A percentile compares a stretch with the other conserved stretches of the same genome.
These are phyloP conservation scores for Holacanthus passer DNA, from an alignment of 2,113 vertebrate genomes.

Conservation along the genomic window DNA sequence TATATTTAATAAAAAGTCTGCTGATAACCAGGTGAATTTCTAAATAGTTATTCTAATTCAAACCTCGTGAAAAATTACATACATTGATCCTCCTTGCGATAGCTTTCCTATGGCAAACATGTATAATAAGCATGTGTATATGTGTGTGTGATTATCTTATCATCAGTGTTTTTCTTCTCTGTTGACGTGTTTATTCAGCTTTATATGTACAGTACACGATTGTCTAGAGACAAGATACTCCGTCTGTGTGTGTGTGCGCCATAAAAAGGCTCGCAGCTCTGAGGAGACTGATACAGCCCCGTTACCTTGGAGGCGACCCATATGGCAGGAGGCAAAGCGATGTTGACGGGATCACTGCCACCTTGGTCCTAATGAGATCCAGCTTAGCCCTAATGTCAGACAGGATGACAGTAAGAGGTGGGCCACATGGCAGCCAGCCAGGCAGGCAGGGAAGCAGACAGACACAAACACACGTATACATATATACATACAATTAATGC, in stretches of 20 bases:
- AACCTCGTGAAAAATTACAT: not conserved
- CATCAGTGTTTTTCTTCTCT: slow-evolving; percentile 25
- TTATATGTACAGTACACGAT: slow-evolving; percentile 32
- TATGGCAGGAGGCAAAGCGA: slow-evolving; percentile 80
- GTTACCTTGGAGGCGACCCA: slow-evolving; percentile 81
- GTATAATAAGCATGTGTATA: not conserved
- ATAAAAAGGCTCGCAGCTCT: slow-evolving; percentile 68
- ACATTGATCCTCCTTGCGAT: not conserved
- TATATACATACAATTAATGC: slow-evolving; percentile 17
- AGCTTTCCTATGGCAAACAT: not conserved
- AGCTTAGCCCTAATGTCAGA: slow-evolving; percentile 84
- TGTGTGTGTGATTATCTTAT: slow-evolving; percentile 37
- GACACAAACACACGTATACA: slow-evolving; percentile 53
- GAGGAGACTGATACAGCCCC: slow-evolving; percentile 71
- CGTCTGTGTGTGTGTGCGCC: slow-evolving; percentile 39
- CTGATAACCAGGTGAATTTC: not conserved
- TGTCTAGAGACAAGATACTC: slow-evolving; percentile 44
- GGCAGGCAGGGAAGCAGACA: slow-evolving; percentile 45
- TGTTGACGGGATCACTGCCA: slow-evolving; percentile 84
- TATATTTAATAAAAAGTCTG: not conserved
- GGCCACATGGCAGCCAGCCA: slow-evolving; percentile 77
- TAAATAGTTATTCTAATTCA: not conserved
- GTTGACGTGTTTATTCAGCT: slow-evolving; percentile 54
- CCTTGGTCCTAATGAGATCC: slow-evolving; percentile 86
- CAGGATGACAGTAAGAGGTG: slow-evolving; percentile 82